Conservation (phyloP, 1,140 invertebrate species). For the Heliothis subflexa region DNA sequence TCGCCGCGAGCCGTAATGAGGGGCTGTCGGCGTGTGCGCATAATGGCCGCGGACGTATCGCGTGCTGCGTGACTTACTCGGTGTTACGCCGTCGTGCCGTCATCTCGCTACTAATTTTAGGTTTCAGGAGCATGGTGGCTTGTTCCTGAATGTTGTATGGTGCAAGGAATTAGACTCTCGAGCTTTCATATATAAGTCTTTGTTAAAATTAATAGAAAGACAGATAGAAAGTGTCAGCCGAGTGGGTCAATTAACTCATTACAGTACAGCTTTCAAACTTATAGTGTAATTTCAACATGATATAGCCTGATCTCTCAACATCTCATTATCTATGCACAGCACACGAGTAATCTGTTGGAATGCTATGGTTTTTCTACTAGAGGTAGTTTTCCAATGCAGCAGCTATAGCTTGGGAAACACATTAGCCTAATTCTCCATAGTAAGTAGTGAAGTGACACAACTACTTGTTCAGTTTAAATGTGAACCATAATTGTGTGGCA, state of each 20-base stretch:
- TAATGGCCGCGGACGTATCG: not conserved
- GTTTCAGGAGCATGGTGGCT: not conserved
- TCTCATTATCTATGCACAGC: constrained; percentile 20
- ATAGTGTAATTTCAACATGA: not conserved
- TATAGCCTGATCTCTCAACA: not conserved
- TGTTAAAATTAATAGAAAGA: too few relatives aligned
- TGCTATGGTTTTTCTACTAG: constrained; percentile 20
- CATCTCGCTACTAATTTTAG: constrained; percentile 2
- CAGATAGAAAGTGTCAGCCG: too few relatives aligned
- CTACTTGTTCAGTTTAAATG: not conserved
- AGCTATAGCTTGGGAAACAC: constrained; percentile 12
- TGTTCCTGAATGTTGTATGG: not conserved
- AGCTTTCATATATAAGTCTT: too few relatives aligned
- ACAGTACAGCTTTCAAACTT: not conserved
- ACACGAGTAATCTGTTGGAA: constrained; percentile 12
- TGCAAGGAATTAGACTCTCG: not conserved
- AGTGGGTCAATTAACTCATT: too few relatives aligned
- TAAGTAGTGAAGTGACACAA: constrained; percentile 6
- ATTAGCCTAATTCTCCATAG: constrained; percentile 24
- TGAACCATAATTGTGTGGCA: constrained; percentile 5
- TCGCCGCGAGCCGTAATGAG: not conserved
- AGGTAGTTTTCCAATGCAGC: constrained; percentile 16
- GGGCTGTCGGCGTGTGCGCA: constrained; percentile 7
- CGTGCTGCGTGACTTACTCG: constrained; percentile 5
- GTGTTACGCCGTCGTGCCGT: not conserved